phyloP scores from a whole-genome alignment of 2,797 vertebrate genomes.

The Loriculus beryllinus region DNA sequence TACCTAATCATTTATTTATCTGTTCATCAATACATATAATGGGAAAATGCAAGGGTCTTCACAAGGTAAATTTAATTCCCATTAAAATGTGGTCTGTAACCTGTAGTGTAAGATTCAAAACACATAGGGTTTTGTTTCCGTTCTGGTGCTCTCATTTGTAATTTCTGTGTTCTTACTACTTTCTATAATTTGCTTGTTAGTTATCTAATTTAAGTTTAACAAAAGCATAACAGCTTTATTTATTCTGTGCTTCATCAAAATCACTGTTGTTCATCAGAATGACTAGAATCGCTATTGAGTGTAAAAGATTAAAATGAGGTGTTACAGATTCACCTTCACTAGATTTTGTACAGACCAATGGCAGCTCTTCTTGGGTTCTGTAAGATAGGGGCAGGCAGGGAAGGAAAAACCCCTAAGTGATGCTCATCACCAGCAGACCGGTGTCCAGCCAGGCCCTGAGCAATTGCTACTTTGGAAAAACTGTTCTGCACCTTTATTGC shows the following conservation, averaged over 20 bases:
- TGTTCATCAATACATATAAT: neutral
- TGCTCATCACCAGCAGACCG: neutral
- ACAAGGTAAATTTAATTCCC: neutral
- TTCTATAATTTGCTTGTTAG: neutral
- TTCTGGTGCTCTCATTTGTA: neutral
- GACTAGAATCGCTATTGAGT: neutral
- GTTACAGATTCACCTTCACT: neutral
- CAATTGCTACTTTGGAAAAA: neutral
- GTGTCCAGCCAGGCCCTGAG: neutral
- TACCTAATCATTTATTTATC: neutral
- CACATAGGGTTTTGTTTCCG: neutral
- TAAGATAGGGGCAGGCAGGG: neutral
- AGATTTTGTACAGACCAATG: neutral
- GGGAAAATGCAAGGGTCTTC: neutral
- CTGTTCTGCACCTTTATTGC: neutral
- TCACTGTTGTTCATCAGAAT: neutral
- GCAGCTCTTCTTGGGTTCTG: neutral
- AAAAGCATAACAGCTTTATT: neutral
- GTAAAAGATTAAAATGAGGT: neutral
- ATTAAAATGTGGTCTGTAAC: neutral
- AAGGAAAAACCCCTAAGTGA: accelerated
- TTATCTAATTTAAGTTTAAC: neutral
- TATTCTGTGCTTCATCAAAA: neutral
- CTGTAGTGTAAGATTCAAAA: neutral
- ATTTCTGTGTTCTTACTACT: neutral